A percentile compares a stretch with the other conserved stretches of the same genome.
These are phyloP conservation scores for Dipodomys stephensi DNA, from an alignment of 2,113 vertebrate species.

Conservation along the genomic window DNA sequence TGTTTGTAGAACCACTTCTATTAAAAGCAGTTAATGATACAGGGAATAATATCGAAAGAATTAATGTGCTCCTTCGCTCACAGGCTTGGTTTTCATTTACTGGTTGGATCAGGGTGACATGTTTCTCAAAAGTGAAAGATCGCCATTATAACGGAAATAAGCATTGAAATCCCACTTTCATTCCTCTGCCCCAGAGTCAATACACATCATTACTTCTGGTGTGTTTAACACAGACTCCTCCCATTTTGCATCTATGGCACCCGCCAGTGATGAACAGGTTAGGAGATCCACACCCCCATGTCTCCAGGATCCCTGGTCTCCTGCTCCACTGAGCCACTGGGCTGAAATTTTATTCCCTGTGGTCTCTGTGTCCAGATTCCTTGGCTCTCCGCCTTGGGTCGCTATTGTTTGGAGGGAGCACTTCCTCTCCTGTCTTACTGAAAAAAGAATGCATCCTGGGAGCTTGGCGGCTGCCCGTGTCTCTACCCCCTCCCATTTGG, in stretches of 20 bases:
- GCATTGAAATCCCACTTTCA: neutral
- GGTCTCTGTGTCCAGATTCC: too few species aligned
- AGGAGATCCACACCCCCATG: rapidly evolving
- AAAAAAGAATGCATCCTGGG: too few species aligned
- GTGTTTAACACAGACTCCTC: neutral
- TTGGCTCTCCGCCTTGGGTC: too few species aligned
- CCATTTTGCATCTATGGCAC: rapidly evolving
- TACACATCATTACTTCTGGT: too few species aligned
- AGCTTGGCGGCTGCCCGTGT: too few species aligned
- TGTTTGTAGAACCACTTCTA: too few species aligned
- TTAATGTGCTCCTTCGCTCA: too few species aligned
- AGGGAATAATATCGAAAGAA: neutral
- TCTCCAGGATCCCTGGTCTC: too few species aligned
- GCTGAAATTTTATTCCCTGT: too few species aligned
- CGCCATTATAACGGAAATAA: neutral
- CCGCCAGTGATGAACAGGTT: rapidly evolving
- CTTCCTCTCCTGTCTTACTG: neutral
- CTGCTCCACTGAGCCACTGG: too few species aligned
- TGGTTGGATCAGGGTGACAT: neutral
- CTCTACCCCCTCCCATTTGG: rapidly evolving
- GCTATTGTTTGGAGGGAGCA: neutral
- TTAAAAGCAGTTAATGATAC: neutral
- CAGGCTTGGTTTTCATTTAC: neutral
- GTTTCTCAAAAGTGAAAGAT: neutral
- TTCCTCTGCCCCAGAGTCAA: neutral